Conservation (phyloP, 1,140 invertebrate species). For the Macrobrachium nipponense region DNA sequence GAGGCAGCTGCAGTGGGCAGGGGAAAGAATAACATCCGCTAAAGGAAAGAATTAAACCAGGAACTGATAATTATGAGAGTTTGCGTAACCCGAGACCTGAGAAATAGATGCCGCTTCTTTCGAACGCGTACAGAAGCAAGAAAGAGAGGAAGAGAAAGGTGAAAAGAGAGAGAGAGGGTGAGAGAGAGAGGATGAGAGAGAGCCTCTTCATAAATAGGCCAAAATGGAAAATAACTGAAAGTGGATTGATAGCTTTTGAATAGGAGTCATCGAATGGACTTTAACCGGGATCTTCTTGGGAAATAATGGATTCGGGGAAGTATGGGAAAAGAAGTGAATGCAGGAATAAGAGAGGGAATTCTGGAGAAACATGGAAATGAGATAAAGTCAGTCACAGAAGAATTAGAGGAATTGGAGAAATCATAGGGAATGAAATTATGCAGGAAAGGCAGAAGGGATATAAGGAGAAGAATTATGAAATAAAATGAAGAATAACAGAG, state of each 20-base stretch:
- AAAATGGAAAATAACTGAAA: no score
- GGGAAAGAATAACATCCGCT: background rate
- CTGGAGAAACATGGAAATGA: no score
- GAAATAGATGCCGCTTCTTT: background rate
- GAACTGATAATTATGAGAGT: background rate
- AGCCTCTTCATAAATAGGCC: background rate
- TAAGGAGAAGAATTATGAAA: no score
- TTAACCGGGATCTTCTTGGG: no score
- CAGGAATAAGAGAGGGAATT: background rate
- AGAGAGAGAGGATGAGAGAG: slow-evolving; percentile 1
- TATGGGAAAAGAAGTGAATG: background rate
- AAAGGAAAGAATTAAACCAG: background rate
- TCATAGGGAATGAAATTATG: no score
- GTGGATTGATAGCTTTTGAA: no score
- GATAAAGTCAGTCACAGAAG: no score
- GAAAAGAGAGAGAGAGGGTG: background rate
- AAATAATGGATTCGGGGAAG: background rate
- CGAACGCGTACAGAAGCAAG: background rate
- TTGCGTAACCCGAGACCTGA: background rate
- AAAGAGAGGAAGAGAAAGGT: background rate
- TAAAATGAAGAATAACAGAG: no score
- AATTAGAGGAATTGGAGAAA: no score
- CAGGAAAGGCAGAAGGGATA: no score
- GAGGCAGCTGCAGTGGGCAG: background rate
- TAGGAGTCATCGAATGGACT: no score